phyloP scores from a whole-genome alignment of 2,888 invertebrate species.

The Odontocolon sp. region DNA sequence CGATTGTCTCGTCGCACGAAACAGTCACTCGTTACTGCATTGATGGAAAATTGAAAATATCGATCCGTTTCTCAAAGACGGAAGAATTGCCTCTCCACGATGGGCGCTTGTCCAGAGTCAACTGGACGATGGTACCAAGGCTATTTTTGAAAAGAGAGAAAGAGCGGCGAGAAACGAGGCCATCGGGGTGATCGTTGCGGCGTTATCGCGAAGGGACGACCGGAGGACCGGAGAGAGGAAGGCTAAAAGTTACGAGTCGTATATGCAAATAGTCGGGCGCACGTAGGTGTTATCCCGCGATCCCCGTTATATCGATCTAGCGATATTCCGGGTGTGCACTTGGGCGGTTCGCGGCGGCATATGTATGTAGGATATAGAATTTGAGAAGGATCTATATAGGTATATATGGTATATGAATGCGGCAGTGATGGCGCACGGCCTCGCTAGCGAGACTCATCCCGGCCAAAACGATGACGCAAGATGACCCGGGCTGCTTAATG shows the following conservation, averaged over 20 bases:
- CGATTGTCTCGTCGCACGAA: too few relatives aligned
- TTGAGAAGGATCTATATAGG: background rate
- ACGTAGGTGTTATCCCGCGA: conserved; percentile 42
- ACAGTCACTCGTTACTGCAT: too few relatives aligned
- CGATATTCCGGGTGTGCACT: conserved; percentile 48
- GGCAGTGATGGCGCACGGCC: background rate
- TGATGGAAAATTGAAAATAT: too few relatives aligned
- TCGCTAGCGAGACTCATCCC: conserved; percentile 25
- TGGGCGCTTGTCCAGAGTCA: too few relatives aligned
- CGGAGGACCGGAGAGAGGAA: conserved; percentile 32
- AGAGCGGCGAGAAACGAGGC: conserved; percentile 36
- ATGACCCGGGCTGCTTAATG: conserved; percentile 62
- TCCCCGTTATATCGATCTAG: conserved; percentile 50
- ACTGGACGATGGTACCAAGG: conserved; percentile 57
- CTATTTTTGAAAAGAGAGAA: conserved; percentile 59
- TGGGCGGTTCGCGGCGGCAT: conserved; percentile 16
- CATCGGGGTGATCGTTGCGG: conserved; percentile 51
- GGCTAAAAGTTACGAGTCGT: conserved; percentile 52
- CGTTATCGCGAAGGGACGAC: conserved; percentile 53
- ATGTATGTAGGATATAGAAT: too few relatives aligned
- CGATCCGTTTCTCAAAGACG: too few relatives aligned
- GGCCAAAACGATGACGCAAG: conserved; percentile 64
- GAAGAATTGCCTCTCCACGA: too few relatives aligned
- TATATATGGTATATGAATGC: conserved; percentile 3
- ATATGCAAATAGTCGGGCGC: conserved; percentile 51